Conservation (phyloP, 2,888 invertebrate genomes). For the Eupithecia subumbrata region DNA sequence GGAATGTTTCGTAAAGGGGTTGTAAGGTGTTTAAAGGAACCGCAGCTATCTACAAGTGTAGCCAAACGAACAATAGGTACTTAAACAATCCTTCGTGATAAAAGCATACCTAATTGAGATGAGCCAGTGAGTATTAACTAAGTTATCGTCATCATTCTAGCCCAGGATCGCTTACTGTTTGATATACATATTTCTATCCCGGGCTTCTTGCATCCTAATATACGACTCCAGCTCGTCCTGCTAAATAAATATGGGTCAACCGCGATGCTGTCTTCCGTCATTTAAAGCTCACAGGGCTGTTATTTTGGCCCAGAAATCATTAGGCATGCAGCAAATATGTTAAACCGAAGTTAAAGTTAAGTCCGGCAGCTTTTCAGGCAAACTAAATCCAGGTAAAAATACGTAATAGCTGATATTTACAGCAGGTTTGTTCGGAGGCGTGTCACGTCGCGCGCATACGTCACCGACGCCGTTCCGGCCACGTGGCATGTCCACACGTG, state of each 20-base stretch:
- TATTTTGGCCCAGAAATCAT: neutral
- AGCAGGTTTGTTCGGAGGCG: slow-evolving; percentile 9
- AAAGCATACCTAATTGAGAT: neutral
- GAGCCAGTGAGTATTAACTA: neutral
- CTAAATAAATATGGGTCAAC: neutral
- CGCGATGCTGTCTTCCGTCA: neutral
- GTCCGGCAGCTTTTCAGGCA: neutral
- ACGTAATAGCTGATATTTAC: neutral
- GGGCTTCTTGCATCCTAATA: neutral
- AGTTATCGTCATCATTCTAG: neutral
- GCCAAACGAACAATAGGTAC: neutral
- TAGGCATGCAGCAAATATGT: neutral
- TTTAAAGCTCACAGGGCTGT: neutral
- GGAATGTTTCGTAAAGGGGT: neutral
- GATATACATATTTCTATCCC: neutral
- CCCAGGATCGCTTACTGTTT: neutral
- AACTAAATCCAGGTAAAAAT: slow-evolving; percentile 4
- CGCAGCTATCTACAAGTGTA: neutral
- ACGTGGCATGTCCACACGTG: slow-evolving; percentile 18
- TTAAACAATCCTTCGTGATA: neutral
- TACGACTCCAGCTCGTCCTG: neutral
- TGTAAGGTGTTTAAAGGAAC: neutral
- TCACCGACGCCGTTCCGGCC: slow-evolving; percentile 33
- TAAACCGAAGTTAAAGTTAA: neutral
- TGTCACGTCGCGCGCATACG: slow-evolving; percentile 34